A percentile compares a stretch with the other conserved stretches of the same genome.
phyloP scores from a whole-genome alignment of 2,888 invertebrate genomes.

The Ectropis crepuscularia region DNA sequence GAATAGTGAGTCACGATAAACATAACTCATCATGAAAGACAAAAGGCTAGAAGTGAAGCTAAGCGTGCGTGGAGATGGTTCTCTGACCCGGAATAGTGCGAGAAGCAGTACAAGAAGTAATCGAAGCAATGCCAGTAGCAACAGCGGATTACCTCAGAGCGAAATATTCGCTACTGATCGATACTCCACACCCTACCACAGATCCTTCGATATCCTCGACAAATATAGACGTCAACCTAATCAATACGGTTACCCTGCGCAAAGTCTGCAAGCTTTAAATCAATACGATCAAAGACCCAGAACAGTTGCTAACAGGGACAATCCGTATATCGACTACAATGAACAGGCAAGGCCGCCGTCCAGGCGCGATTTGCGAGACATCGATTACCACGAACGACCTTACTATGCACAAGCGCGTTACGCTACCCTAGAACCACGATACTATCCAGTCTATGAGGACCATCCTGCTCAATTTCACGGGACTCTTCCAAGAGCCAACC shows the following conservation, averaged over 20 bases:
- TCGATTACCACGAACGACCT: conserved; percentile 38
- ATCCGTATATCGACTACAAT: conserved; percentile 65
- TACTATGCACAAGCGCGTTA: conserved; percentile 29
- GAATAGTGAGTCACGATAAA: neutral
- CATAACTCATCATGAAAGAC: conserved; percentile 69
- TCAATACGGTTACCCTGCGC: conserved; percentile 72
- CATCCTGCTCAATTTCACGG: conserved; percentile 60
- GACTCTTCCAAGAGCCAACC: conserved; percentile 62
- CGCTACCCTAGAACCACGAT: conserved; percentile 39
- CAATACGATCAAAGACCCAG: conserved; percentile 62
- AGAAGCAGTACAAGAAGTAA: conserved; percentile 76
- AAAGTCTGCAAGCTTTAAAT: conserved; percentile 72
- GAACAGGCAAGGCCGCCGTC: conserved; percentile 54
- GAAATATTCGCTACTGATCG: conserved; percentile 79
- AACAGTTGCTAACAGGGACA: conserved; percentile 53
- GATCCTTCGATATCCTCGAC: conserved; percentile 71
- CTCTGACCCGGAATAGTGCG: conserved; percentile 69
- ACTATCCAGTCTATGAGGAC: conserved; percentile 62
- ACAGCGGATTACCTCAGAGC: conserved; percentile 67
- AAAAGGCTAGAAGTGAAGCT: conserved; percentile 79
- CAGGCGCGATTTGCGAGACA: conserved; percentile 25
- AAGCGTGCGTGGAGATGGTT: conserved; percentile 79
- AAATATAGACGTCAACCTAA: conserved; percentile 70
- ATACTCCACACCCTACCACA: conserved; percentile 69
- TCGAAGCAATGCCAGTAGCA: conserved; percentile 67